These are phyloP conservation scores for Halcyon smyrnensis DNA, from an alignment of 2,797 vertebrate genomes.

Conservation along the genomic window DNA sequence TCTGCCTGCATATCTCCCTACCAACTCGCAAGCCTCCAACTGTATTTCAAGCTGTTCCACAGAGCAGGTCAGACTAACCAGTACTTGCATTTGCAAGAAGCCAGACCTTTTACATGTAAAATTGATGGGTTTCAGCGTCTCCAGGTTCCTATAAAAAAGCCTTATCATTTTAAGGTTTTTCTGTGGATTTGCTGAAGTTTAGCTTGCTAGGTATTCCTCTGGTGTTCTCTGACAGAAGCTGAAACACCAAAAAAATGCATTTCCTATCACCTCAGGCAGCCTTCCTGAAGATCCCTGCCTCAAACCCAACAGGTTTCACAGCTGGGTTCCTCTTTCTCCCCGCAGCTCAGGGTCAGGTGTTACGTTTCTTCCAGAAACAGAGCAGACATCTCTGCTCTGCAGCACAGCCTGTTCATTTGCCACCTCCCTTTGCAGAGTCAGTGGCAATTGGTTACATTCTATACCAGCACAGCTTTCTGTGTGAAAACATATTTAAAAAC, in stretches of 20 bases:
- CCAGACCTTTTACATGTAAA: not conserved
- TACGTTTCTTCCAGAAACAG: not conserved
- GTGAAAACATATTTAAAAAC: not conserved
- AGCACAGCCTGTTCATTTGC: not conserved
- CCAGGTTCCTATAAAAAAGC: not conserved
- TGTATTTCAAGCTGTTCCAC: not conserved
- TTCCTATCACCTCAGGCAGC: not conserved
- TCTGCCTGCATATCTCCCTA: not conserved
- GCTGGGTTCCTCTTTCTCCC: not conserved
- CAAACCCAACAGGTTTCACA: not conserved
- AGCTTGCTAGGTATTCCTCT: not conserved
- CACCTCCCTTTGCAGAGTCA: not conserved
- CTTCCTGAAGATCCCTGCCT: not conserved
- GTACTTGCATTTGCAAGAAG: not conserved
- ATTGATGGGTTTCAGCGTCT: accelerated
- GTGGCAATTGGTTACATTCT: not conserved
- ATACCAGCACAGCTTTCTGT: not conserved
- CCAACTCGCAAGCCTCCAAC: not conserved
- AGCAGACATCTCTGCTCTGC: not conserved
- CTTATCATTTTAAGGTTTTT: not conserved
- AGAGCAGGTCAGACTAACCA: not conserved
- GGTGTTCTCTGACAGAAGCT: not conserved
- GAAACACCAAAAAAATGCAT: not conserved
- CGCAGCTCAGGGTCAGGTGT: not conserved
- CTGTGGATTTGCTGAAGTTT: not conserved